These are phyloP conservation scores for Hybos culiciformis DNA, from an alignment of 2,888 invertebrate species.

Conservation along the genomic window DNA sequence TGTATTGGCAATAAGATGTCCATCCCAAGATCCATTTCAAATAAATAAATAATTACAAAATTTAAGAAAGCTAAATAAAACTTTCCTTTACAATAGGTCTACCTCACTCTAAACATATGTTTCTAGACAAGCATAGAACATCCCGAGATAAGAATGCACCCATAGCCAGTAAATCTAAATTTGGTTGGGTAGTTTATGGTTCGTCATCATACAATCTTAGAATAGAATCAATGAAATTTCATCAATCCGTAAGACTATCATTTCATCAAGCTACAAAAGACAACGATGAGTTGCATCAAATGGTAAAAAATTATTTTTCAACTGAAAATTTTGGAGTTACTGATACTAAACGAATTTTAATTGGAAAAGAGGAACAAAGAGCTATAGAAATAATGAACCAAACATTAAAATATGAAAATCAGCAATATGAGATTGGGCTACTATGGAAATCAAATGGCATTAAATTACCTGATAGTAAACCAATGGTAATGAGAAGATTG, in stretches of 20 bases:
- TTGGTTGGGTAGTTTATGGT: conserved; percentile 7
- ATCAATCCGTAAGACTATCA: neutral
- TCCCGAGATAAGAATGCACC: conserved; percentile 1
- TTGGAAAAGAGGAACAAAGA: neutral
- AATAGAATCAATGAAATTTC: neutral
- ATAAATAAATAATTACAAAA: too few species aligned
- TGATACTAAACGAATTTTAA: neutral
- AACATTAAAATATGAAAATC: neutral
- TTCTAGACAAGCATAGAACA: neutral
- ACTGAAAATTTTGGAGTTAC: conserved; percentile 8
- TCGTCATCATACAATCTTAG: neutral
- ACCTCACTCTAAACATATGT: conserved; percentile 6
- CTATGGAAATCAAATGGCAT: conserved; percentile 3
- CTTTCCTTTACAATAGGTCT: too few species aligned
- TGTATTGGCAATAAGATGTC: too few species aligned
- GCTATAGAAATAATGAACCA: conserved; percentile 3
- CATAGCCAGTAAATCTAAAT: conserved; percentile 4
- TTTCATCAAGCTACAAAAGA: neutral
- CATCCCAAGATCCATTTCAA: too few species aligned
- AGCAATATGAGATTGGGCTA: conserved; percentile 3
- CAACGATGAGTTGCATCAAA: conserved; percentile 1
- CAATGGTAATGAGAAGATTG: neutral
- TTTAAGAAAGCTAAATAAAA: too few species aligned
- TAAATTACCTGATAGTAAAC: neutral
- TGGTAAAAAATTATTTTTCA: conserved; percentile 5